Percentiles rank a stretch among this genome's conserved stretches.
These are phyloP conservation scores for Ephestia elutella DNA, from an alignment of 1,140 invertebrate genomes.

Conservation along the genomic window DNA sequence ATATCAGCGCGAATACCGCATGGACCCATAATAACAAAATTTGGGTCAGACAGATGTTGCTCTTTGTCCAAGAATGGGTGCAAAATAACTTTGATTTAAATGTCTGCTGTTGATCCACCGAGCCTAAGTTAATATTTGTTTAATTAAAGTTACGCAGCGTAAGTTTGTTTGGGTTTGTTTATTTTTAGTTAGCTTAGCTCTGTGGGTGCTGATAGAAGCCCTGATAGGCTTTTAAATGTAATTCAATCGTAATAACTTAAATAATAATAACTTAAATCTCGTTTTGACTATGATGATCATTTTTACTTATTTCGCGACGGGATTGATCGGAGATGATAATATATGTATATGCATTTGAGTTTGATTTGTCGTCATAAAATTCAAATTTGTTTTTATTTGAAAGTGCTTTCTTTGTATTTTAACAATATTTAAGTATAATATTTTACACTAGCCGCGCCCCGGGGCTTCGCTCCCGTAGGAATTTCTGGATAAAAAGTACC, in stretches of 20 bases:
- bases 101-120: background rate
- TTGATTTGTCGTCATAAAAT: no score
- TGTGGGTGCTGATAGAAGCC: background rate
- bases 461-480: no score
- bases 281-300: no score
- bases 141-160: slow-evolving; percentile 1
- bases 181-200: slow-evolving; percentile 5
- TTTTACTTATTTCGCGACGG: no score
- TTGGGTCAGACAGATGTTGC: background rate
- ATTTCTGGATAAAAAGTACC: no score
- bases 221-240: background rate
- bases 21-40: background rate
- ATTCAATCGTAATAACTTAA: background rate
- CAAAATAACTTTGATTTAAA: background rate
- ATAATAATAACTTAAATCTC: background rate
- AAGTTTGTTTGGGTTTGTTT: background rate
- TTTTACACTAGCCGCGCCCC: no score
- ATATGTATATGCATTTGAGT: no score
- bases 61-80: background rate
- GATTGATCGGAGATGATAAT: no score
- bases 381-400: no score
- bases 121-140: slow-evolving; percentile 1
- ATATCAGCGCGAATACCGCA: no score
- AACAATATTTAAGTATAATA: no score
- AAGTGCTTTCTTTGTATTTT: no score